Conservation (phyloP, 2,797 vertebrate genomes). For the Cygnus olor region DNA sequence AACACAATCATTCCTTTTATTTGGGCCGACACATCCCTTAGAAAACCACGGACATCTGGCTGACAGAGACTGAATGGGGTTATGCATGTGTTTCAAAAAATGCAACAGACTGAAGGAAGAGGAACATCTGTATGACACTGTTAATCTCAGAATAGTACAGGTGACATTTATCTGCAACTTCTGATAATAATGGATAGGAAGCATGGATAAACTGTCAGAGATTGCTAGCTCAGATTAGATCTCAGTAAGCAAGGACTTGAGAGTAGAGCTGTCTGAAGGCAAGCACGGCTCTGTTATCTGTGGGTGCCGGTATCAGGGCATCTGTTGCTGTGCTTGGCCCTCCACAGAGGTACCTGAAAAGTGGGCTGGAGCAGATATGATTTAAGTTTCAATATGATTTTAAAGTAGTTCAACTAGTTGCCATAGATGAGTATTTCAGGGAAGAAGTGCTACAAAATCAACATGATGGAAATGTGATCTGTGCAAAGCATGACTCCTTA, state of each 20-base stretch:
- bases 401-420: background rate
- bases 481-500: background rate
- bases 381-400: background rate
- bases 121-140: background rate
- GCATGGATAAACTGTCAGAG: background rate
- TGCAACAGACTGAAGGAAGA: background rate
- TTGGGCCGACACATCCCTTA: background rate
- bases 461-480: fast-evolving
- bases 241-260: background rate
- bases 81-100: fast-evolving
- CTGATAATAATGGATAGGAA: background rate
- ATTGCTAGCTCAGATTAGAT: background rate
- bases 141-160: background rate
- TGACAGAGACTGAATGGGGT: background rate
- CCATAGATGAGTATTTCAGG: background rate
- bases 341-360: background rate
- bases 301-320: background rate
- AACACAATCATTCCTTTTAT: background rate
- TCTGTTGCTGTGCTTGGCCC: background rate
- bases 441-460: background rate
- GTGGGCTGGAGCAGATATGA: background rate
- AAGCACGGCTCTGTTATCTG: background rate
- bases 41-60: background rate
- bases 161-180: background rate
- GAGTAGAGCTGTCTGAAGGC: background rate